These are phyloP conservation scores for Polypedilum vanderplanki DNA, from an alignment of 1,140 invertebrate genomes.

Conservation along the genomic window DNA sequence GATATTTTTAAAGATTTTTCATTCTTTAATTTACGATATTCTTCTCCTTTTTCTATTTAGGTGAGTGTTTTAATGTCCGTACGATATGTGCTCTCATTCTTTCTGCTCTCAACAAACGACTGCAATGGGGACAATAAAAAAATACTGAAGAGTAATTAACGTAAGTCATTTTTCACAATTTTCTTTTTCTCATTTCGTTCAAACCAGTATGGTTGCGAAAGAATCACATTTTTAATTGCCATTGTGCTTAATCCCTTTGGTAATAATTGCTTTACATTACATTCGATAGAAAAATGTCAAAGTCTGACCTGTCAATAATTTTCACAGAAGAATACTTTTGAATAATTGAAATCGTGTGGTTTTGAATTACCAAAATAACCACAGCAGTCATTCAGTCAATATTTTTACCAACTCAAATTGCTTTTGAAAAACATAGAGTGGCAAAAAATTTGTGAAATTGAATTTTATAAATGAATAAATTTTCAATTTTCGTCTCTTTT, in stretches of 20 bases:
- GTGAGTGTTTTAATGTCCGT: not conserved
- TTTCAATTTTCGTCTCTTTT: too few species aligned
- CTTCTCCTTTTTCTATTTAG: too few species aligned
- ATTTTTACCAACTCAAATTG: not conserved
- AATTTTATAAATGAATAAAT: conserved; percentile 2
- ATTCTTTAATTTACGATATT: too few species aligned
- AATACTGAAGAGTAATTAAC: conserved; percentile 14
- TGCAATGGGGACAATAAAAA: conserved; percentile 8
- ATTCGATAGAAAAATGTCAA: not conserved
- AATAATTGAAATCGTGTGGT: not conserved
- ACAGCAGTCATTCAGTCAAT: conserved; percentile 1
- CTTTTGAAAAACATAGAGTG: too few species aligned
- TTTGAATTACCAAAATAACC: not conserved
- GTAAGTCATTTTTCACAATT: conserved; percentile 17
- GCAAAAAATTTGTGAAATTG: not conserved
- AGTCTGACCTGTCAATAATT: not conserved
- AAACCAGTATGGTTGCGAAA: too few species aligned
- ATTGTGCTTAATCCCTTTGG: not conserved
- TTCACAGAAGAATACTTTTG: not conserved
- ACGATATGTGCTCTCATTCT: not conserved
- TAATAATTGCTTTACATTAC: not conserved
- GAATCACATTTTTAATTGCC: conserved; percentile 5
- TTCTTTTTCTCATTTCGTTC: not conserved
- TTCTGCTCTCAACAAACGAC: not conserved
- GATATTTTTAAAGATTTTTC: too few species aligned